Evolutionary conservation across 2,113 vertebrate genomes (phyloP), one percentile per base, ranked within the genome.

Genomic region (Clarias batrachus): DNA sequence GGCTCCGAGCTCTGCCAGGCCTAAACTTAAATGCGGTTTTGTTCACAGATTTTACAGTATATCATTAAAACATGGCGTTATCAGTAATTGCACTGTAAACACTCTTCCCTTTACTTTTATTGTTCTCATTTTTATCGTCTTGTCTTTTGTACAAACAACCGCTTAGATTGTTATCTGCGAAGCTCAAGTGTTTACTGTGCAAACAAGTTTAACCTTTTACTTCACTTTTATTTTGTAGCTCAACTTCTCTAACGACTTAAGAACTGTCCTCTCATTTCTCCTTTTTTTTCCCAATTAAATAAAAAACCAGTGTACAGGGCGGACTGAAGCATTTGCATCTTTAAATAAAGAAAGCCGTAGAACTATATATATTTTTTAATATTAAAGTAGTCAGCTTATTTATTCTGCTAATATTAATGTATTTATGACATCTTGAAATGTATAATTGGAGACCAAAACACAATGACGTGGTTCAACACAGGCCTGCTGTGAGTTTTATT

Each of bases 391-490:
- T 62, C 30, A 25, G 30, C 57, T 25, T 62, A 81, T 81, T 81
- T 81, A 81, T 81, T 81, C 21, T 37, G 14, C 78, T 81, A 59
- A 81, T 81, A 81, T 80, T 80, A 33, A 30, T 60, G 57, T 80
- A 60, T 81, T 81, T 81, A 81, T 81, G 30, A 60, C 56, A 60
- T 59, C 3, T 19, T 21, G 16, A 79, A 33, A 33, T 54, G 27
- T 54, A 54, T 14, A 77, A 17, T n/a, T 54, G 74, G 21, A 33
- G 77, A 59, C n/a, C 56, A 56, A 62, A 60, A 60, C 78, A 59
- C 30, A 33, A 79, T 56, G 27, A 19, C 5, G 11, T 23, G 11
- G 27, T 27, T 77, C 56, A 77, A 56, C 48, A 17, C 23, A 2
- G 25, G 48, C 52, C 52, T 14, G 19, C 5, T 2, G 0, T 57